Evolutionary conservation across 2,888 invertebrate genomes (phyloP).

Genomic region (Cremastinae sp.): DNA sequence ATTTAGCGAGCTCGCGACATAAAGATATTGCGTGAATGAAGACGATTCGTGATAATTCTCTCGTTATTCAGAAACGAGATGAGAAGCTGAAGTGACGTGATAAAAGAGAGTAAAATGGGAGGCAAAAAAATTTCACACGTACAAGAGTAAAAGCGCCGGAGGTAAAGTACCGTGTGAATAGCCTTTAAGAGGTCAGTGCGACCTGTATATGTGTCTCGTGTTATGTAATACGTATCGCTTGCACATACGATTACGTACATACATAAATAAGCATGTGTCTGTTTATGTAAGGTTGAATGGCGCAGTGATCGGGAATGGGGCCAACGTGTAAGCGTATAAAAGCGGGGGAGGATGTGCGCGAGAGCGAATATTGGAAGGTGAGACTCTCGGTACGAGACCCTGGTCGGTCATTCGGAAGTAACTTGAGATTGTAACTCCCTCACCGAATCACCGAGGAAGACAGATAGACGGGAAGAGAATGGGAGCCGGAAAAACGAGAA

Average conservation of each 20-base stretch:
- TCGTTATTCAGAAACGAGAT: conserved; percentile 23
- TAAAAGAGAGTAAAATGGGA: conserved; percentile 46
- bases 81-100: conserved; percentile 25
- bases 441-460: conserved; percentile 30
- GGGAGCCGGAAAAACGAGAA: background rate
- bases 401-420: conserved; percentile 69
- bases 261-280: background rate
- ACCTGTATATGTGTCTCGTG: conserved; percentile 1
- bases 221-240: conserved; percentile 3
- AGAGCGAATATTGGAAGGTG: conserved; percentile 64
- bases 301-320: conserved; percentile 15
- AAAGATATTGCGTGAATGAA: background rate
- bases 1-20: conserved; percentile 13
- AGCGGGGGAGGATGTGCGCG: conserved; percentile 33
- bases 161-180: conserved; percentile 2
- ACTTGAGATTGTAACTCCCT: conserved; percentile 69
- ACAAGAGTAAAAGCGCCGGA: conserved; percentile 6
- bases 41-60: conserved; percentile 23
- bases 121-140: background rate
- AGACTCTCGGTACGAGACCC: conserved; percentile 66
- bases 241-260: background rate
- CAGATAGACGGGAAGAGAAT: background rate
- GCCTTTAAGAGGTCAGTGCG: conserved; percentile 17
- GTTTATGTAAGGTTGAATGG: conserved; percentile 19
- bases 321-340: conserved; percentile 10